Conservation (phyloP, 2,797 vertebrate genomes). For the Thaleichthys pacificus region DNA sequence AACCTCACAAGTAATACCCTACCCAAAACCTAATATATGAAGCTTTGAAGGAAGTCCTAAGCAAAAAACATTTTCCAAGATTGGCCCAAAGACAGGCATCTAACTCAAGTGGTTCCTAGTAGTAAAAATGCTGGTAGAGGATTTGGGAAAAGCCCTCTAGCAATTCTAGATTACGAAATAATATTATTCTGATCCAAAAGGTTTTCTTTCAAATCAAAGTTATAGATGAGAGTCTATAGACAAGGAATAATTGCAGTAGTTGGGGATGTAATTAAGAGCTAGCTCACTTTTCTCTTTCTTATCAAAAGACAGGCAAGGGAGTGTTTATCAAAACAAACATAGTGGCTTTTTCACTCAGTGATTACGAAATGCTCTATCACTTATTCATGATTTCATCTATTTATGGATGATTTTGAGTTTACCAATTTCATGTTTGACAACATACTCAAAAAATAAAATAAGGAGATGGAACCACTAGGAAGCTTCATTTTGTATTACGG, state of each 20-base stretch:
- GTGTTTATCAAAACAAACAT: constrained; percentile 55
- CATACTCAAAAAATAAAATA: constrained; percentile 5
- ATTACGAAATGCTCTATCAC: constrained; percentile 38
- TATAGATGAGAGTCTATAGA: constrained; percentile 17
- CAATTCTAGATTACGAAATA: too few species aligned
- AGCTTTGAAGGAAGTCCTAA: too few species aligned
- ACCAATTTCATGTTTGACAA: constrained; percentile 11
- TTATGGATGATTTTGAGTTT: constrained; percentile 15
- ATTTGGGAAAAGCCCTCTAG: too few species aligned
- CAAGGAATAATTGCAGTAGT: constrained; percentile 17
- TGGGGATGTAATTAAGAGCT: constrained; percentile 40
- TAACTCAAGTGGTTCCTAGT: too few species aligned
- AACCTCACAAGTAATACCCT: too few species aligned
- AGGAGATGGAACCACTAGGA: constrained; percentile 7
- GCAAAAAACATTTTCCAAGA: too few species aligned
- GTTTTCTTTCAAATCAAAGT: constrained; percentile 23
- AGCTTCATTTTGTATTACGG: not conserved
- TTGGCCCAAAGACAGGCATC: too few species aligned
- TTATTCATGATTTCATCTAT: constrained; percentile 28
- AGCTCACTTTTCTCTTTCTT: constrained; percentile 22
- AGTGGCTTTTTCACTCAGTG: constrained; percentile 23
- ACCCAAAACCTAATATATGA: too few species aligned
- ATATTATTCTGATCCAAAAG: too few species aligned
- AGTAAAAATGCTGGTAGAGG: too few species aligned
- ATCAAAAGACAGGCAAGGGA: constrained; percentile 24